phyloP scores from a whole-genome alignment of 2,113 vertebrate genomes.

The Bos javanicus region DNA sequence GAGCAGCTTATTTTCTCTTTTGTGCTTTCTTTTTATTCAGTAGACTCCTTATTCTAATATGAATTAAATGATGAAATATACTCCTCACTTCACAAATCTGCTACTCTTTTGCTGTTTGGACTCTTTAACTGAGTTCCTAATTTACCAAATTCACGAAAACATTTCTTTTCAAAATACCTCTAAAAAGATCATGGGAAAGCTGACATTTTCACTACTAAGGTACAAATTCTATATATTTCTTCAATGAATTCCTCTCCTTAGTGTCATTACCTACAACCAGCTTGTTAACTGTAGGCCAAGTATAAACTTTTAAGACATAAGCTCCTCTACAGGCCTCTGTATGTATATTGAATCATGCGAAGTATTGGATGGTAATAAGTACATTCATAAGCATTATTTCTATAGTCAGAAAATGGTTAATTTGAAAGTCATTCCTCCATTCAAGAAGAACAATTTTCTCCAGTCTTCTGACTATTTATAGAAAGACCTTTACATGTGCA shows the following conservation, averaged over 20 bases:
- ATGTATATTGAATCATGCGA: constrained; percentile 1
- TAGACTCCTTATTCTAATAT: neutral
- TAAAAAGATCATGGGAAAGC: neutral
- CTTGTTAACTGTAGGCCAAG: neutral
- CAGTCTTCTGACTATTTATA: constrained; percentile 81
- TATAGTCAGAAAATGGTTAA: constrained; percentile 72
- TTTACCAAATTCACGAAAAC: neutral
- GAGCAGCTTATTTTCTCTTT: neutral
- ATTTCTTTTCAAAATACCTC: neutral
- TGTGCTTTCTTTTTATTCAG: neutral
- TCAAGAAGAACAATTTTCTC: constrained; percentile 79
- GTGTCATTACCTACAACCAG: neutral
- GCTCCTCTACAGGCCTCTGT: neutral
- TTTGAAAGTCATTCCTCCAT: constrained; percentile 68
- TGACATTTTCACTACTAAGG: neutral
- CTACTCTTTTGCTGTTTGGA: neutral
- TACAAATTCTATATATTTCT: neutral
- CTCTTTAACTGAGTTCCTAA: neutral
- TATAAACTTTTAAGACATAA: constrained; percentile 24
- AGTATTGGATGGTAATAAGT: constrained; percentile 60
- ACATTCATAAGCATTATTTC: constrained; percentile 65
- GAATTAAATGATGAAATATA: neutral
- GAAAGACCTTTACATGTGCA: constrained; percentile 85
- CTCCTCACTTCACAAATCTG: neutral
- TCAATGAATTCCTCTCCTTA: neutral